Percentiles rank a stretch among this genome's conserved stretches.
phyloP scores from a whole-genome alignment of 2,888 invertebrate genomes.

The Flabesymbios commensalis region DNA sequence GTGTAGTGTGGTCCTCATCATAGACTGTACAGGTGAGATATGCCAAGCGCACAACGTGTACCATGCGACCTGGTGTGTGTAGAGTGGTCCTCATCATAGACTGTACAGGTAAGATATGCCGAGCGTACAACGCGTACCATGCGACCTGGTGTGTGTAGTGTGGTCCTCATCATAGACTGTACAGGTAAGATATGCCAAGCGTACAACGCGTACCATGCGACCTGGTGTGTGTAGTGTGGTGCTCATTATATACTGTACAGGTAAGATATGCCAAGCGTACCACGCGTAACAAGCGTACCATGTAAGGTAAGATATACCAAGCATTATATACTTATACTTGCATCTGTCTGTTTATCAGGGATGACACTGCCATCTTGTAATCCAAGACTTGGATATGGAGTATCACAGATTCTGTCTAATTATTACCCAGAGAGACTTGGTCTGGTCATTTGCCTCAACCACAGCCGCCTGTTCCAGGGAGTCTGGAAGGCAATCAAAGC shows the following conservation, averaged over 20 bases:
- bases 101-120: slow-evolving; percentile 55
- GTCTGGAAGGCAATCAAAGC: slow-evolving; percentile 56
- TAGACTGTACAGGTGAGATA: slow-evolving; percentile 57
- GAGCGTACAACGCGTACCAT: slow-evolving; percentile 55
- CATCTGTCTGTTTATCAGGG: slow-evolving; percentile 38
- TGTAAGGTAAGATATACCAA: background rate
- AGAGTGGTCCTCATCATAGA: slow-evolving; percentile 57
- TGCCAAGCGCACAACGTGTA: too few relatives aligned
- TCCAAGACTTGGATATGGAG: slow-evolving; percentile 52
- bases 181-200: slow-evolving; percentile 54
- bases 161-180: slow-evolving; percentile 57
- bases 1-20: slow-evolving; percentile 55
- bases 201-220: slow-evolving; percentile 48
- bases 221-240: slow-evolving; percentile 50
- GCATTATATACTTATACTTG: background rate
- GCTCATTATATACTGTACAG: slow-evolving; percentile 55
- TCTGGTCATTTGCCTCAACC: slow-evolving; percentile 53
- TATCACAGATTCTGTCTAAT: slow-evolving; percentile 49
- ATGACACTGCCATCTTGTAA: slow-evolving; percentile 55
- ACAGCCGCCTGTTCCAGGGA: slow-evolving; percentile 54
- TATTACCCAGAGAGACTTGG: slow-evolving; percentile 60
- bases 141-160: slow-evolving; percentile 45
- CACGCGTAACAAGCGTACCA: too few relatives aligned
- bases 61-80: slow-evolving; percentile 46
- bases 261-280: too few relatives aligned